Evolutionary conservation across 2,888 invertebrate species (phyloP).

Genomic region (Eupithecia exiguata): DNA sequence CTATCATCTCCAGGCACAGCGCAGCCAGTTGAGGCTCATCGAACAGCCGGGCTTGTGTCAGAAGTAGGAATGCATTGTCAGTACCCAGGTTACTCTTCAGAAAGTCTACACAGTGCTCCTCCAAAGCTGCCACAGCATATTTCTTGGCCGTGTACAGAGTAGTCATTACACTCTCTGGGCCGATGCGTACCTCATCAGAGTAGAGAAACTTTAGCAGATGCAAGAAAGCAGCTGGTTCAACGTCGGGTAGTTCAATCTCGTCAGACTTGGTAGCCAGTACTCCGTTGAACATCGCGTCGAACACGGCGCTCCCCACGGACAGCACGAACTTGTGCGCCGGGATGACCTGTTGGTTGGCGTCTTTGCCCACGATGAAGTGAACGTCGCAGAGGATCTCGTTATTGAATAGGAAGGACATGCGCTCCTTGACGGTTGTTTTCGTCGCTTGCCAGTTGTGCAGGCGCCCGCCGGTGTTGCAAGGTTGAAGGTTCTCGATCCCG

Average conservation of each 20-base stretch:
- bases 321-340: slow-evolving; percentile 92
- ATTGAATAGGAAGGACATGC: slow-evolving; percentile 86
- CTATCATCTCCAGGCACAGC: slow-evolving; percentile 91
- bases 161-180: slow-evolving; percentile 93
- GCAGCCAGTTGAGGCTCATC: slow-evolving; percentile 93
- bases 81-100: slow-evolving; percentile 88
- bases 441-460: slow-evolving; percentile 89
- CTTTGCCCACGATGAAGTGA: slow-evolving; percentile 90
- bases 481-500: slow-evolving; percentile 72
- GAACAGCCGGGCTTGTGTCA: slow-evolving; percentile 91
- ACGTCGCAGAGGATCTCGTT: slow-evolving; percentile 86
- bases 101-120: slow-evolving; percentile 93
- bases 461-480: slow-evolving; percentile 73
- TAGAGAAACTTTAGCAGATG: slow-evolving; percentile 89
- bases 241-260: slow-evolving; percentile 91
- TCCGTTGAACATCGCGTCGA: slow-evolving; percentile 94
- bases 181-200: slow-evolving; percentile 92
- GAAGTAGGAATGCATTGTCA: slow-evolving; percentile 92
- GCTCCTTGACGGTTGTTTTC: slow-evolving; percentile 89
- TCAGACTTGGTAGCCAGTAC: slow-evolving; percentile 87
- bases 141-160: slow-evolving; percentile 94
- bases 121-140: slow-evolving; percentile 92
- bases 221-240: slow-evolving; percentile 91
- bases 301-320: slow-evolving; percentile 92
- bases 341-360: slow-evolving; percentile 86